A percentile compares a stretch with the other conserved stretches of the same genome.
phyloP scores from a whole-genome alignment of 2,113 vertebrate genomes.

The Merops nubicus region DNA sequence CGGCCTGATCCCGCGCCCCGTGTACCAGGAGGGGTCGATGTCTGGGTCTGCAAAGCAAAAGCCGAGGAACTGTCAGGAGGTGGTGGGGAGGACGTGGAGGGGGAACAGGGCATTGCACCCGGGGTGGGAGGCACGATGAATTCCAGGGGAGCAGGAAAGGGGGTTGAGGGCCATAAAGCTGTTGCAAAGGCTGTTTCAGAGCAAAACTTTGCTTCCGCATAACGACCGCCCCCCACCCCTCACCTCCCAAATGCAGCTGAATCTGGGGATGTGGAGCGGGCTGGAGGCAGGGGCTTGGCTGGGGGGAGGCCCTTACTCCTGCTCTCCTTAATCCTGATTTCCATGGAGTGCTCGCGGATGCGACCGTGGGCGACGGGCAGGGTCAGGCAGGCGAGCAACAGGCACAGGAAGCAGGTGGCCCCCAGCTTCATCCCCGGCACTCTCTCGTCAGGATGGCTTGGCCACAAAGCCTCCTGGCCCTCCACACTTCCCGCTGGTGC shows the following conservation, averaged over 20 bases:
- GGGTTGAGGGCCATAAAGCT: background rate
- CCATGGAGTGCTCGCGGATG: conserved; percentile 54
- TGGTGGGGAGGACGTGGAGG: fast-evolving
- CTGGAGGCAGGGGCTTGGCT: background rate
- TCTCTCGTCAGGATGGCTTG: fast-evolving
- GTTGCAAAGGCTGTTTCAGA: background rate
- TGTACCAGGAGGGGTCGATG: conserved; percentile 85
- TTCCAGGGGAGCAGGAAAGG: background rate
- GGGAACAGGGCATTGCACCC: background rate
- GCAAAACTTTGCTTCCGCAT: background rate
- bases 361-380: background rate
- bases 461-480: background rate
- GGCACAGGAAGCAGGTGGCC: conserved; percentile 56
- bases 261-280: background rate
- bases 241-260: background rate
- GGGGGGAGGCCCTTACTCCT: conserved; percentile 23
- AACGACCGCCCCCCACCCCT: background rate
- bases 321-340: conserved; percentile 76
- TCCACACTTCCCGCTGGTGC: fast-evolving
- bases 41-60: conserved; percentile 72
- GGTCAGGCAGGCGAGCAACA: conserved; percentile 73
- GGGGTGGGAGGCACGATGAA: fast-evolving
- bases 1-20: conserved; percentile 80
- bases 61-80: fast-evolving
- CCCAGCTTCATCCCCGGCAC: conserved; percentile 48